Conservation (phyloP, 1,140 invertebrate species). For the Mactra quadrangularis region DNA sequence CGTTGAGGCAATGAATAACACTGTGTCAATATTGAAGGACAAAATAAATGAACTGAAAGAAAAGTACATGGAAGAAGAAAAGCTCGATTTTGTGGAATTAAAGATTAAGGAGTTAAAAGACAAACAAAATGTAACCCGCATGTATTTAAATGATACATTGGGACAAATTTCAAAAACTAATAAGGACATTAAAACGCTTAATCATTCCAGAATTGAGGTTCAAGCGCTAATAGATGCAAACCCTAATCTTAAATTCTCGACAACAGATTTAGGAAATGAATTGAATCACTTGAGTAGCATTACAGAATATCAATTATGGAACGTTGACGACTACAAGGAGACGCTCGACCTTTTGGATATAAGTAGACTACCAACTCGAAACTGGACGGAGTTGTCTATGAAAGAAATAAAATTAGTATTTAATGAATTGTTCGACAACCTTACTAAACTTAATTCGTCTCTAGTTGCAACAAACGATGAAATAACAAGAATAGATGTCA, state of each 20-base stretch:
- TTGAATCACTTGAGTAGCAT: not conserved
- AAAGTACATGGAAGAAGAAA: conserved; percentile 33
- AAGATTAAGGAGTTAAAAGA: not conserved
- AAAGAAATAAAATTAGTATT: not conserved
- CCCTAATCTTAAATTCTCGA: not conserved
- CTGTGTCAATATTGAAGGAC: not conserved
- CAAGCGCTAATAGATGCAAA: not conserved
- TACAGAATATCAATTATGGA: not conserved
- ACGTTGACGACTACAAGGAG: not conserved
- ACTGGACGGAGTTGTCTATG: conserved; percentile 12
- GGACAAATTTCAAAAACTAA: not conserved
- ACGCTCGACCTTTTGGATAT: not conserved
- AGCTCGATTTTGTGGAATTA: not conserved
- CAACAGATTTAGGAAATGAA: not conserved
- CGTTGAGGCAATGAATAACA: not conserved
- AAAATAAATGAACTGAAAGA: not conserved
- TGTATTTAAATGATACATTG: not conserved
- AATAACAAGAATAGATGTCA: not conserved
- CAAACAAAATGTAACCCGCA: not conserved
- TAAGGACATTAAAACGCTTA: not conserved
- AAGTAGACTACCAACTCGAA: not conserved
- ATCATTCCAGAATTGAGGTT: not conserved
- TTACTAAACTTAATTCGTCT: conserved; percentile 3
- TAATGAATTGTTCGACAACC: not conserved
- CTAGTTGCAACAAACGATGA: not conserved